These are phyloP conservation scores for Leptodirus hochenwartii DNA, from an alignment of 2,888 invertebrate genomes.

Conservation along the genomic window DNA sequence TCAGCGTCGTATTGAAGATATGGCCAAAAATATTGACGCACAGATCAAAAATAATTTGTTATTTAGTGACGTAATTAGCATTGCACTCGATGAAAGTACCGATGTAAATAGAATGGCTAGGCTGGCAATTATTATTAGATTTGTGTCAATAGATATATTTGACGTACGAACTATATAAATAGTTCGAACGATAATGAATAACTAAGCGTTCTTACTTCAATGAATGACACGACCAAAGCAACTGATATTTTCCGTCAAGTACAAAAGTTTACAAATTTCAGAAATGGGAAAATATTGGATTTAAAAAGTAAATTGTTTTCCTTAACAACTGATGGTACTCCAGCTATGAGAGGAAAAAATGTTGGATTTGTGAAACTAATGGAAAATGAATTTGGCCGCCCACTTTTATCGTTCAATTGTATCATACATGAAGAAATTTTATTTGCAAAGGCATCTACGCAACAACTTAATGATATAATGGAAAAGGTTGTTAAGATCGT, in stretches of 20 bases:
- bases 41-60: constrained; percentile 8
- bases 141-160: constrained; percentile 13
- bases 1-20: constrained; percentile 11
- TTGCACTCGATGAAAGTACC: constrained; percentile 12
- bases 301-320: constrained; percentile 15
- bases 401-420: constrained; percentile 16
- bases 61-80: constrained; percentile 12
- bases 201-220: constrained; percentile 14
- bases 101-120: constrained; percentile 12
- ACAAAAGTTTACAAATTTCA: constrained; percentile 14
- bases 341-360: constrained; percentile 14
- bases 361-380: constrained; percentile 15
- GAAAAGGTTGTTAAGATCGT: constrained; percentile 14
- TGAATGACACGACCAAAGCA: constrained; percentile 12
- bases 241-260: constrained; percentile 14
- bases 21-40: constrained; percentile 12
- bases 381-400: constrained; percentile 13
- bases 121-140: constrained; percentile 14
- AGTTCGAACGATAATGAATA: constrained; percentile 15
- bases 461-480: constrained; percentile 14
- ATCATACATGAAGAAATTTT: constrained; percentile 15
- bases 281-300: constrained; percentile 14
- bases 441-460: constrained; percentile 10
- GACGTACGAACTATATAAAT: no score
- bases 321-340: constrained; percentile 15